Conservation (phyloP, 2,888 invertebrate genomes). For the Phaedon cochleariae region DNA sequence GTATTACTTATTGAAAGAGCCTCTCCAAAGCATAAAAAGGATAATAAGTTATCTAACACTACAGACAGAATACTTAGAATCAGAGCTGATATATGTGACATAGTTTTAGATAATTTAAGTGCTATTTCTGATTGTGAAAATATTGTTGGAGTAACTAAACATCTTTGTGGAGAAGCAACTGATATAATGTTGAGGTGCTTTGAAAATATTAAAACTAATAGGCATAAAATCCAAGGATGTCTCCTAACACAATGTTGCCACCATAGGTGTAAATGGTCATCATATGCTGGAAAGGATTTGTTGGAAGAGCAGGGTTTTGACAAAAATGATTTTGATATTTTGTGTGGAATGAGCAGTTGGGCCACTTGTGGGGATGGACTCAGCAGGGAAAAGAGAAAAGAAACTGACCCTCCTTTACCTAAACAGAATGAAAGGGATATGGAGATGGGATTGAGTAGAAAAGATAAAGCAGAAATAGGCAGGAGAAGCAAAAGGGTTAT, state of each 20-base stretch:
- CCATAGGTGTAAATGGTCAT: constrained; percentile 79
- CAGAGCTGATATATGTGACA: constrained; percentile 83
- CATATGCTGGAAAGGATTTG: constrained; percentile 75
- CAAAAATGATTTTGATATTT: constrained; percentile 73
- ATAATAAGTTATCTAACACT: constrained; percentile 62
- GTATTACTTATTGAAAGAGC: constrained; percentile 62
- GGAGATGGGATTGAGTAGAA: constrained; percentile 57
- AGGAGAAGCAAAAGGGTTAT: constrained; percentile 78
- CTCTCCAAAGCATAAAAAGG: constrained; percentile 70
- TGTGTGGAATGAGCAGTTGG: constrained; percentile 88
- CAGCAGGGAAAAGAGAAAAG: constrained; percentile 63
- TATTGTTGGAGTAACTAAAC: constrained; percentile 84
- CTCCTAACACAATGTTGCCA: constrained; percentile 91
- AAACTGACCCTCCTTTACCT: constrained; percentile 17
- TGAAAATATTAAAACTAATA: constrained; percentile 58
- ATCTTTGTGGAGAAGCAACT: constrained; percentile 89
- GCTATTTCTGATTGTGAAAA: constrained; percentile 61
- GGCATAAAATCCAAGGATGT: constrained; percentile 65
- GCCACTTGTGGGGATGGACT: constrained; percentile 82
- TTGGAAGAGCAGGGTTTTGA: constrained; percentile 58
- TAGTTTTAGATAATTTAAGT: constrained; percentile 69
- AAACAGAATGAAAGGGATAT: constrained; percentile 43
- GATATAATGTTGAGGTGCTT: constrained; percentile 80
- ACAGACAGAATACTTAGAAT: constrained; percentile 68
- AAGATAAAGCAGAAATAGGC: constrained; percentile 71